Evolutionary conservation across 1,140 invertebrate species (phyloP).

Genomic region (Philaenus spumarius): DNA sequence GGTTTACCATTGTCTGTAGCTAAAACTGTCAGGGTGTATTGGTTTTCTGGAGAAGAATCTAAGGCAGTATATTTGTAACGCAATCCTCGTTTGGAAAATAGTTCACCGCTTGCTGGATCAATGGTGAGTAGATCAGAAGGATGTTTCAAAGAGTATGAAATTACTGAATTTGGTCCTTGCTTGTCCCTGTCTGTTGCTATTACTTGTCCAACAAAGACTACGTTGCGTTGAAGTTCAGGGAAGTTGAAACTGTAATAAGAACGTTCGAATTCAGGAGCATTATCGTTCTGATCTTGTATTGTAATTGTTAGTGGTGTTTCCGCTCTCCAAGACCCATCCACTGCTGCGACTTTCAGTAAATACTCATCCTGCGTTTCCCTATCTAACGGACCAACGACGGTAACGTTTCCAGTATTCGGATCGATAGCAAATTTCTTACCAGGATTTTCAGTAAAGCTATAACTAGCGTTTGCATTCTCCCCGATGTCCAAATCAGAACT

Average conservation of each 20-base stretch:
- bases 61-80: constrained; percentile 72
- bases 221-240: constrained; percentile 69
- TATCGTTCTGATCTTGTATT: constrained; percentile 93
- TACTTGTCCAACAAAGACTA: constrained; percentile 82
- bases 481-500: constrained; percentile 84
- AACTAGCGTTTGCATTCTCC: constrained; percentile 80
- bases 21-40: constrained; percentile 73
- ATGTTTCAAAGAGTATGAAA: constrained; percentile 85
- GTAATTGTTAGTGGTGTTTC: constrained; percentile 87
- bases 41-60: constrained; percentile 77
- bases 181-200: constrained; percentile 84
- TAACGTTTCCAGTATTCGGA: constrained; percentile 81
- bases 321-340: constrained; percentile 81
- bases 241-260: constrained; percentile 85
- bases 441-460: constrained; percentile 81
- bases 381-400: constrained; percentile 74
- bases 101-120: constrained; percentile 82
- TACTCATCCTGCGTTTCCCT: constrained; percentile 89
- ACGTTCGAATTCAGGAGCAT: constrained; percentile 84
- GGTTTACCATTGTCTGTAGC: constrained; percentile 92
- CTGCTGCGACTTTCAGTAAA: constrained; percentile 75
- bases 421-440: constrained; percentile 88
- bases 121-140: constrained; percentile 86
- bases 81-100: constrained; percentile 76
- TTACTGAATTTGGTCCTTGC: constrained; percentile 87